Percentiles rank a stretch among this genome's conserved stretches.
Conservation (phyloP, 2,888 invertebrate genomes). For the Andricus quercusramuli region DNA sequence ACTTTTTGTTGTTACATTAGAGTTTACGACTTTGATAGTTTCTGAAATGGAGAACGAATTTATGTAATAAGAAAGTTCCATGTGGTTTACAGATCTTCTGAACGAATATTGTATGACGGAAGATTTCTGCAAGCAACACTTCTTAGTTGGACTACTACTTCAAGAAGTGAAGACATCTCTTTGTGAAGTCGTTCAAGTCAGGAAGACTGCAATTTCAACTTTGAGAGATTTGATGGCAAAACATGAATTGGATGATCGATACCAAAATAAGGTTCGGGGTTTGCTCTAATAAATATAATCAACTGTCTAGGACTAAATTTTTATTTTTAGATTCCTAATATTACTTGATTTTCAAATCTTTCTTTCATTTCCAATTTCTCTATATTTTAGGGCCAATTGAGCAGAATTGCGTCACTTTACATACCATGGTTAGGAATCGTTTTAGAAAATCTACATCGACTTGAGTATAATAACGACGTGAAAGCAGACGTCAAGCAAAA, state of each 20-base stretch:
- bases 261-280: slow-evolving; percentile 85
- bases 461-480: slow-evolving; percentile 77
- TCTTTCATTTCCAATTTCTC: slow-evolving; percentile 13
- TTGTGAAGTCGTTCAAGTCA: slow-evolving; percentile 90
- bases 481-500: slow-evolving; percentile 75
- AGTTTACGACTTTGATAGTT: not conserved
- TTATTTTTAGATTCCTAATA: not conserved
- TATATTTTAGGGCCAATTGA: slow-evolving; percentile 84
- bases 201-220: slow-evolving; percentile 89
- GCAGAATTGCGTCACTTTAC: slow-evolving; percentile 93
- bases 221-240: slow-evolving; percentile 94
- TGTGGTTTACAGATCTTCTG: slow-evolving; percentile 69
- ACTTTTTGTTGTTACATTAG: not conserved
- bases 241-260: slow-evolving; percentile 95
- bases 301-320: not conserved
- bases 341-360: not conserved
- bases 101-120: slow-evolving; percentile 86
- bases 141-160: slow-evolving; percentile 91
- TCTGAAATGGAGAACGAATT: not conserved
- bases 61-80: slow-evolving; percentile 11
- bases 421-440: slow-evolving; percentile 94
- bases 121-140: slow-evolving; percentile 94
- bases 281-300: no score
- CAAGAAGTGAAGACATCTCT: slow-evolving; percentile 93
- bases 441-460: slow-evolving; percentile 91